A percentile compares a stretch with the other conserved stretches of the same genome.
Conservation (phyloP, 2,888 invertebrate species). For the Frankliniella intonsa region DNA sequence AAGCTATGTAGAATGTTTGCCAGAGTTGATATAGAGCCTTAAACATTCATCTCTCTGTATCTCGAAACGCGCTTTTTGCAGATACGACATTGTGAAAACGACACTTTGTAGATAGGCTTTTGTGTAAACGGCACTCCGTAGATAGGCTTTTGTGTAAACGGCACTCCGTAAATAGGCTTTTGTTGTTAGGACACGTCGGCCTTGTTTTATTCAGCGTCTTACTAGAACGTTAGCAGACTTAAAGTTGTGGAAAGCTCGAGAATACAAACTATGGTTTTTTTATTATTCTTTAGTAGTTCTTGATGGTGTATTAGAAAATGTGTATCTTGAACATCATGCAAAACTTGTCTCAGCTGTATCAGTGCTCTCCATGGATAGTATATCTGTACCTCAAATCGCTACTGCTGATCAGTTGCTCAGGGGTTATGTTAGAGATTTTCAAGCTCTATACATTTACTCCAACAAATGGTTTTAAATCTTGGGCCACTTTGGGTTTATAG, state of each 20-base stretch:
- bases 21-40: no score
- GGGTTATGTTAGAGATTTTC: background rate
- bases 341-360: background rate
- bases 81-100: no score
- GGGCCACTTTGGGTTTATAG: background rate
- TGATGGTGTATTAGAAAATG: background rate
- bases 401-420: background rate
- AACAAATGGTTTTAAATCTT: background rate
- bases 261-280: background rate
- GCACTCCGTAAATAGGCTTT: no score
- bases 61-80: no score
- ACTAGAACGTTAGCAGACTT: background rate
- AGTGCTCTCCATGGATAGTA: background rate
- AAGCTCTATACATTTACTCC: background rate
- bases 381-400: background rate
- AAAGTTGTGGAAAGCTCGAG: slow-evolving; percentile 21
- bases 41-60: no score
- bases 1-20: no score
- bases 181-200: no score
- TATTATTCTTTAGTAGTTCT: background rate
- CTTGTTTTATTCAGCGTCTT: background rate
- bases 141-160: no score
- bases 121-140: no score
- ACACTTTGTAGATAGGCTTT: no score
- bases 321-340: background rate